Evolutionary conservation across 2,888 invertebrate genomes (phyloP), one percentile per base, ranked within the genome.

Genomic region (Bombyx huttoni): DNA sequence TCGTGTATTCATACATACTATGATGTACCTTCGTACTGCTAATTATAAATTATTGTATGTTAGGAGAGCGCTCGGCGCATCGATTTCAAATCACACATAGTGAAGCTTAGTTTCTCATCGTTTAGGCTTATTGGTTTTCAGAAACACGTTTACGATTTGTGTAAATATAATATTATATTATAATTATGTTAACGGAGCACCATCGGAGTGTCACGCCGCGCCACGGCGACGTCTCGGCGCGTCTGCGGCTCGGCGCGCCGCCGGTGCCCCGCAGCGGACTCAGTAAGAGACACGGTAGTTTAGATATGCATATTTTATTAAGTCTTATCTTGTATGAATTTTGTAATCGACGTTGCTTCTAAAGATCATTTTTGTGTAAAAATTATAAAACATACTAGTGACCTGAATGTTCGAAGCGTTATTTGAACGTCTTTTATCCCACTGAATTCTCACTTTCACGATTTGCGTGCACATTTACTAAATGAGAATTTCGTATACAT

Each of bases 261-360:
- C 48, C 53, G 34, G 49, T 48, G 47, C 50, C 34, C 56, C 53
- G 33, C 47, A 40, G 60, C 68, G 65, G 63, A 59, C 63, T 63
- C 68, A 62, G 67, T 70, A 65, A 75, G 73, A 71, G 74, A 72
- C 77, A 78, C 68, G 68, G 78, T 82, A 85, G 79, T 81, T 80
- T 87, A 86, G 85, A 84, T 82, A 85, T 73, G 84, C 86, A 84
- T 87, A 87, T 87, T 86, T 86, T 86, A 85, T 86, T 86, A 87
- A 86, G 84, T 84, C 85, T 66, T 79, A 82, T 84, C 81, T 83
- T 76, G 80, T 84, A 84, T 86, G 81, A 82, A 86, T 87, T 86
- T 87, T 87, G 84, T 86, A 87, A 85, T 84, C 81, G 79, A 84
- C 86, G 84, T 88, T 81, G 87, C 87, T 87, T 87, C 86, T 84